Evolutionary conservation across 2,113 vertebrate genomes (phyloP).

Genomic region (Sander lucioperca): DNA sequence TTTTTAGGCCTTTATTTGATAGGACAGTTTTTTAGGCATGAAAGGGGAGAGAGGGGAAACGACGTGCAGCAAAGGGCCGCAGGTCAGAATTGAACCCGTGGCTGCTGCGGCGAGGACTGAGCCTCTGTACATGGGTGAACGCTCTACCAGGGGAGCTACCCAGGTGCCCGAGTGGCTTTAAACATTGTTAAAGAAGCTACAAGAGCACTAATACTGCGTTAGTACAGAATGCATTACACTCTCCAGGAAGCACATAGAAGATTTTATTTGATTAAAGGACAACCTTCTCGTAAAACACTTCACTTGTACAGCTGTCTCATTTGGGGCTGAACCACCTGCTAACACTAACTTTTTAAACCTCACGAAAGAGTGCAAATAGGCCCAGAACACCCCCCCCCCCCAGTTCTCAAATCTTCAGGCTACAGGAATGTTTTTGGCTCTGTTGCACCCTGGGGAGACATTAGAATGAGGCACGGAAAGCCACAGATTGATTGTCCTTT

Average conservation of each 20-base stretch:
- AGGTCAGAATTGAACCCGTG: too few species aligned
- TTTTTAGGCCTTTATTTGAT: too few species aligned
- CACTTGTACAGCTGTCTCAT: conserved; percentile 11
- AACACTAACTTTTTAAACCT: background rate
- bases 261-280: conserved; percentile 31
- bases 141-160: too few species aligned
- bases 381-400: background rate
- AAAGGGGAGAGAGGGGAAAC: too few species aligned
- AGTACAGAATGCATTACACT: background rate
- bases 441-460: conserved; percentile 53
- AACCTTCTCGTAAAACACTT: conserved; percentile 35
- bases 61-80: too few species aligned
- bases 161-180: background rate
- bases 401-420: conserved; percentile 37
- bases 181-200: background rate
- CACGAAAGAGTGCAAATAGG: background rate
- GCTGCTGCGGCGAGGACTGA: too few species aligned
- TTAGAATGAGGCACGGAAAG: conserved; percentile 50
- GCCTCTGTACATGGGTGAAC: too few species aligned
- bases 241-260: conserved; percentile 30
- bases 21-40: too few species aligned
- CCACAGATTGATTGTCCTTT: conserved; percentile 50
- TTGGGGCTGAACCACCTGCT: conserved; percentile 33
- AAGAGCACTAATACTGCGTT: background rate
- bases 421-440: conserved; percentile 66